phyloP scores from a whole-genome alignment of 1,140 invertebrate species.

The Cotesia chilonis region DNA sequence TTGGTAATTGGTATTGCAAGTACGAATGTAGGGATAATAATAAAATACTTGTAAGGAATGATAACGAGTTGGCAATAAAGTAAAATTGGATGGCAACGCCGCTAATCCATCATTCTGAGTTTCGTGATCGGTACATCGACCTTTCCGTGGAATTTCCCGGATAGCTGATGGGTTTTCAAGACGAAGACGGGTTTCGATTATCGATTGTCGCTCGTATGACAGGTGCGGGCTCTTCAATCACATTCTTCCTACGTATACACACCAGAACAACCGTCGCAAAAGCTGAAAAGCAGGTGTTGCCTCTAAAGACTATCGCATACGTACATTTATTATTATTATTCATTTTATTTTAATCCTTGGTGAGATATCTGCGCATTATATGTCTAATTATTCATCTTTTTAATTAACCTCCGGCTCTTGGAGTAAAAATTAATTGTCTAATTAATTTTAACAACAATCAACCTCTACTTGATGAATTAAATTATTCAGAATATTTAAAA shows the following conservation, averaged over 20 bases:
- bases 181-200: conserved; percentile 23
- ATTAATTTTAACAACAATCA: too few species aligned
- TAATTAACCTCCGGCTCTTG: too few species aligned
- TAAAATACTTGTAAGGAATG: not conserved
- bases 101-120: conserved; percentile 26
- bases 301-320: not conserved
- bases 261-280: not conserved
- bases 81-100: conserved; percentile 23
- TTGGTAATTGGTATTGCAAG: not conserved
- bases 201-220: conserved; percentile 30
- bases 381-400: too few species aligned
- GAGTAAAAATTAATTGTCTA: too few species aligned
- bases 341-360: too few species aligned
- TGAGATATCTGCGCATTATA: too few species aligned
- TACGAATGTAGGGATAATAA: not conserved
- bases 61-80: conserved; percentile 28
- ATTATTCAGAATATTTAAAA: too few species aligned
- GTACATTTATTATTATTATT: not conserved
- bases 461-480: too few species aligned
- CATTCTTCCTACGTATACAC: conserved; percentile 12
- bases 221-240: conserved; percentile 29
- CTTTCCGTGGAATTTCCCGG: conserved; percentile 37
- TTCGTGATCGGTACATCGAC: conserved; percentile 35
- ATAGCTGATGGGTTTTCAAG: conserved; percentile 11
- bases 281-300: not conserved